These are phyloP conservation scores for Sardina pilchardus DNA, from an alignment of 2,113 vertebrate genomes.

Conservation along the genomic window DNA sequence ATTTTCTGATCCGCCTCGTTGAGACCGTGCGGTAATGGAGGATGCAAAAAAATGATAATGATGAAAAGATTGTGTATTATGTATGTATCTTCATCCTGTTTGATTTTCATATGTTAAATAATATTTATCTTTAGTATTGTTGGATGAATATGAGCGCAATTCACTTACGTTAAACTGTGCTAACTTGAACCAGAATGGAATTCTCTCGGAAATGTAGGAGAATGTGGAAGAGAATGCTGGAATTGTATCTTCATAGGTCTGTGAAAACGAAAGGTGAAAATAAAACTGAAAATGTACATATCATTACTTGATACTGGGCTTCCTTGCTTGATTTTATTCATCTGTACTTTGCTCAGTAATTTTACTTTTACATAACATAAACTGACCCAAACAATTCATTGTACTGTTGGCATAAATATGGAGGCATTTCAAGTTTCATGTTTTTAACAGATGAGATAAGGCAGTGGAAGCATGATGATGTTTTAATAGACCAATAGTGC, in stretches of 20 bases:
- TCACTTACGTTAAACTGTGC: slow-evolving; percentile 53
- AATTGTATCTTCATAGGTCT: slow-evolving; percentile 47
- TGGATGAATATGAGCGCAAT: slow-evolving; percentile 49
- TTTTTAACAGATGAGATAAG: background rate
- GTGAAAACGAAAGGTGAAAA: slow-evolving; percentile 25
- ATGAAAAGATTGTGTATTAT: slow-evolving; percentile 46
- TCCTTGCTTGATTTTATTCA: slow-evolving; percentile 19
- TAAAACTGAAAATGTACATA: slow-evolving; percentile 33
- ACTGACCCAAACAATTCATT: background rate
- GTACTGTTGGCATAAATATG: background rate
- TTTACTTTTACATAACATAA: background rate
- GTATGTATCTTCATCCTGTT: slow-evolving; percentile 57
- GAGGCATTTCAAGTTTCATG: background rate
- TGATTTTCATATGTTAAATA: slow-evolving; percentile 60
- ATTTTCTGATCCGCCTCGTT: background rate
- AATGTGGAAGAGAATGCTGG: slow-evolving; percentile 47
- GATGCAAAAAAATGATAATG: slow-evolving; percentile 32
- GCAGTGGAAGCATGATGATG: background rate
- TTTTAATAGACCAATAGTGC: slow-evolving; percentile 15
- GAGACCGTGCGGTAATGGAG: background rate
- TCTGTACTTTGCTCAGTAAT: background rate
- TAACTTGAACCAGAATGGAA: slow-evolving; percentile 64
- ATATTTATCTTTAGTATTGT: slow-evolving; percentile 58
- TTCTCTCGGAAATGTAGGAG: slow-evolving; percentile 49
- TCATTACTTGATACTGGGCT: slow-evolving; percentile 31